Base-by-base conservation (phyloP, 2,797 vertebrate species). In the Knipowitschia caucasica region DNA sequence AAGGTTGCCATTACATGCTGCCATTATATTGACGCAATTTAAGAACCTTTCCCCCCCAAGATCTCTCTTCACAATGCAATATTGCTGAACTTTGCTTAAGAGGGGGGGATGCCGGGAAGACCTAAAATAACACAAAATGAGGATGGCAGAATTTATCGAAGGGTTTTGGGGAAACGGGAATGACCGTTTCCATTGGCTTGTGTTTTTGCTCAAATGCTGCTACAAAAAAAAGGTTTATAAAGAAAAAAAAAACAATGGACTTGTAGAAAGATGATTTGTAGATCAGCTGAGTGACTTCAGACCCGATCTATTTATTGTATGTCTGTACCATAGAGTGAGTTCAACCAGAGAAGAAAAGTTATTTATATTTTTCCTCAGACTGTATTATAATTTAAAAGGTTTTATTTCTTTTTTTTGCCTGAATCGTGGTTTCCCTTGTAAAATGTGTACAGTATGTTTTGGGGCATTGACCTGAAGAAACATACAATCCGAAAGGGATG, bases 311-410 rank as follows among this genome's bases (percentile, higher is more conserved):
- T 95, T 93, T 94, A 96, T 95, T 95, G 89, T 94, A 94, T 92
- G 94, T 92, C 92, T 95, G 93, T 95, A 95, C 92, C 91, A 94
- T 96, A 96, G 82, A 86, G 84, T 86, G 87, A 86, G 81, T 80
- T 94, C 89, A 92, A 92, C 85, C 81, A 86, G 81, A 86, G 88
- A 90, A 87, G 84, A 87, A 85, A 88, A 83, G 92, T 93, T 96
- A 96, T 96, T 96, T 98, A 95, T 96, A 95, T 96, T 95, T 96
- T 96, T 92, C 87, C 78, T 94, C 91, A 93, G 92, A 90, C 93
- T 94, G 92, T 93, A 93, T 93, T 92, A 92, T 94, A 92, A 94
- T 92, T 93, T 95, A 92, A 95, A 91, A 90, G 89, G 86, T 91
- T 84, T 60, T 65, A 74, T 85, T 88, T 90, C 78, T 86, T 87